These are phyloP conservation scores for Drosophila hydei DNA, from an alignment of 1,140 invertebrate species.

Conservation along the genomic window DNA sequence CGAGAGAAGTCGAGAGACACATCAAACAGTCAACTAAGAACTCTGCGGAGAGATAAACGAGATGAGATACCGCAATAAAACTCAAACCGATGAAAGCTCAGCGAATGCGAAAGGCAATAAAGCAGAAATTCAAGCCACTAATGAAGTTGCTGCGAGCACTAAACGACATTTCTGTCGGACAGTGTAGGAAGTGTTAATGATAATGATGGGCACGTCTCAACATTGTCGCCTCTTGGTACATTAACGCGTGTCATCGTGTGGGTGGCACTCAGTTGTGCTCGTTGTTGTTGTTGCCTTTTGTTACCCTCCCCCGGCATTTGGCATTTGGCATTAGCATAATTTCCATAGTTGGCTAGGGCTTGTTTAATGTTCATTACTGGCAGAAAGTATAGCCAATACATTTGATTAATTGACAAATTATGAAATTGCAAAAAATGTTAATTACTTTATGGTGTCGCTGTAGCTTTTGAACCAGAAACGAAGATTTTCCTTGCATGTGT, in stretches of 20 bases:
- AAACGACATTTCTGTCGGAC: conserved; percentile 22
- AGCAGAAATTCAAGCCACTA: conserved; percentile 27
- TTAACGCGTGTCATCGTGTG: conserved; percentile 16
- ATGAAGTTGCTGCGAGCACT: conserved; percentile 43
- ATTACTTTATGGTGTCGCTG: conserved; percentile 10
- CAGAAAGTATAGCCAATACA: conserved; percentile 11
- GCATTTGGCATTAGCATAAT: conserved; percentile 7
- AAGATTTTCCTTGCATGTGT: not conserved
- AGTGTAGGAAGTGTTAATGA: conserved; percentile 34
- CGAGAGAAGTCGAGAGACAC: conserved; percentile 2
- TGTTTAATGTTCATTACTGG: conserved; percentile 10
- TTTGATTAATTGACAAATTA: conserved; percentile 25
- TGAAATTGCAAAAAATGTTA: conserved; percentile 8
- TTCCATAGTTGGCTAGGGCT: not conserved
- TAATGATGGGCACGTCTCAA: conserved; percentile 34
- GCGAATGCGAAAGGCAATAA: conserved; percentile 21
- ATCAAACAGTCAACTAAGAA: conserved; percentile 46
- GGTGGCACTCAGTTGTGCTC: conserved; percentile 19
- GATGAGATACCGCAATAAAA: conserved; percentile 22
- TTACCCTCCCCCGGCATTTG: not conserved
- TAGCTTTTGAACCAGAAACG: conserved; percentile 7
- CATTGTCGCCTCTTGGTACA: not conserved
- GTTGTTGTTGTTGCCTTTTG: not conserved
- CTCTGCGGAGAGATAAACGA: conserved; percentile 31
- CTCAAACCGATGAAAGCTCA: conserved; percentile 47